Evolutionary conservation across 2,888 invertebrate genomes (phyloP), one percentile per base, ranked within the genome.

Genomic region (Hecatera dysodea): DNA sequence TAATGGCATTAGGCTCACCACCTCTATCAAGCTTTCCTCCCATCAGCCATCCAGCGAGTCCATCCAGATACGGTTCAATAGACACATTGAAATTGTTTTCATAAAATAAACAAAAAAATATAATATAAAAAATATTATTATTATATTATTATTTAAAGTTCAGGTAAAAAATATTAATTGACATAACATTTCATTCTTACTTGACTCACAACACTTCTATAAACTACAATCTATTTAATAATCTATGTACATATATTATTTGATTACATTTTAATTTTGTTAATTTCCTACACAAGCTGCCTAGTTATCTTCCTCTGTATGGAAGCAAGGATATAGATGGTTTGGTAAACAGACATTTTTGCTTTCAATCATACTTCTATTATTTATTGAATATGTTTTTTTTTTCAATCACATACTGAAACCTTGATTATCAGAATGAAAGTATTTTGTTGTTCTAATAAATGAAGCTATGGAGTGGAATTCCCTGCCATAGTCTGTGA

Each of bases 301-400:
- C 97, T 84, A 97, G 97, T 94, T 98, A 97, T 94, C 96, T 97
- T 85, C 97, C 97, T 80, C 94, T 98, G 82, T 97, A 97, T 93
- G 97, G 97, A 91, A 96, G 96, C 92, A 97, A 97, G 95, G 97
- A 98, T 91, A 96, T 97, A 88, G 97, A 97, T 92, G 97, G 97
- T 95, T 95, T 98, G 97, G 97, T 98, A 97, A 96, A 78, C 67
- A 55, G 76, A 48, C 73, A 65, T 67, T 75, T 33, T 72, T 73
- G 39, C 64, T 75, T 71, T 81, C 33, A 68, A 55, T 64, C 56
- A 39, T 61, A 42, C 0, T 60, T 50, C 22, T 67, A 12, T 33
- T 17, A 36, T 48, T 48, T 2, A 27, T 11, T 2, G 15, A 22
- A n/a, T n/a, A n/a, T n/a, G n/a, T 2, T 33, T 48, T 17, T 12